A percentile compares a stretch with the other conserved stretches of the same genome.
Conservation (phyloP, 2,797 vertebrate genomes). For the Anguilla obscura region DNA sequence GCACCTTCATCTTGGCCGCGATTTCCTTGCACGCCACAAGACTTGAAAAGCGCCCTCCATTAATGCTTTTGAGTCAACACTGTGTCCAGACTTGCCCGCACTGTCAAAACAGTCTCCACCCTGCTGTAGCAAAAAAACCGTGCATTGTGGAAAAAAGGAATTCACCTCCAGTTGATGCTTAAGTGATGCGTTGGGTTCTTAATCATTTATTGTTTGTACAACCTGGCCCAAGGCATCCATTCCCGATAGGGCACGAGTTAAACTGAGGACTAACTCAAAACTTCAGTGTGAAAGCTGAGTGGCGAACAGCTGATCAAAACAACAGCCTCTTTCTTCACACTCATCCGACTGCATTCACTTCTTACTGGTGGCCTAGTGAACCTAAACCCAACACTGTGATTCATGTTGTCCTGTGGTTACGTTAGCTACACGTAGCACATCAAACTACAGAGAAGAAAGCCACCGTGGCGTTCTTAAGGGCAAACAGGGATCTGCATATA, state of each 20-base stretch:
- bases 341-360: not conserved
- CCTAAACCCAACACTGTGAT: not conserved
- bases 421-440: not conserved
- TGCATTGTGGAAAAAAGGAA: not conserved
- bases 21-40: not conserved
- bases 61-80: not conserved
- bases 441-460: not conserved
- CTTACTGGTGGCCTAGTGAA: not conserved
- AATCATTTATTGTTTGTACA: not conserved
- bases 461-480: not conserved
- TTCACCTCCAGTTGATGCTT: not conserved
- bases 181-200: not conserved
- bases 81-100: conserved; percentile 2
- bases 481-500: not conserved
- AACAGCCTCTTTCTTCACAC: not conserved
- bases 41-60: not conserved
- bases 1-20: not conserved
- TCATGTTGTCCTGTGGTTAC: not conserved
- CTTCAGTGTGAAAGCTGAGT: not conserved
- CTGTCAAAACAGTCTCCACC: not conserved
- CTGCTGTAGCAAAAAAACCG: conserved; percentile 5
- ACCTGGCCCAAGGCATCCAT: not conserved
- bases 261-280: not conserved
- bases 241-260: not conserved
- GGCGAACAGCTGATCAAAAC: not conserved